A percentile compares a stretch with the other conserved stretches of the same genome.
Conservation (phyloP, 2,888 invertebrate genomes). For the Eumerus sabulonum region DNA sequence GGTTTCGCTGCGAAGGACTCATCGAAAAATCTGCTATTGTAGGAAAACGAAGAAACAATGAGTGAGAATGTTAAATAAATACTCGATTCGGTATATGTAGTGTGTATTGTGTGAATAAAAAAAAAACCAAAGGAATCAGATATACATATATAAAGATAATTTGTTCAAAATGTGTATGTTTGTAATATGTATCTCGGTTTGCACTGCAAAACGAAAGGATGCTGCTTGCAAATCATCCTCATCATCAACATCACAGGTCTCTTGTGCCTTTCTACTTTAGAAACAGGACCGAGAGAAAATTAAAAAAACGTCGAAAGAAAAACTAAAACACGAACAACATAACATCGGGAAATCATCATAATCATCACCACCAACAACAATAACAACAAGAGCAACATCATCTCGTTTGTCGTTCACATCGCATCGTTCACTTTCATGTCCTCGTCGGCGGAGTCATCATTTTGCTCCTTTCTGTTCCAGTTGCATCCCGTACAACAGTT, state of each 20-base stretch:
- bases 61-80: too few species aligned
- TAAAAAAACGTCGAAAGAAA: conserved; percentile 2
- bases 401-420: conserved; percentile 37
- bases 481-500: conserved; percentile 65
- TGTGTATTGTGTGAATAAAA: neutral
- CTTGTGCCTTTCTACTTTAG: conserved; percentile 62
- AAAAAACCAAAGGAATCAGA: neutral
- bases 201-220: conserved; percentile 72
- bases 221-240: conserved; percentile 68
- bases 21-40: too few species aligned
- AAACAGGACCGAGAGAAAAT: conserved; percentile 30
- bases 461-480: conserved; percentile 46
- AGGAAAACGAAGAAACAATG: too few species aligned
- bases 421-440: too few species aligned
- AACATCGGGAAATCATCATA: conserved; percentile 44
- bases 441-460: too few species aligned
- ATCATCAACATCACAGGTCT: conserved; percentile 63
- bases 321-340: conserved; percentile 25
- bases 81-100: too few species aligned
- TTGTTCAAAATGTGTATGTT: conserved; percentile 72
- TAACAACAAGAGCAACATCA: neutral
- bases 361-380: too few species aligned
- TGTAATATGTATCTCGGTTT: conserved; percentile 72
- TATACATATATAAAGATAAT: conserved; percentile 20
- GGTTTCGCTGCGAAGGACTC: conserved; percentile 3